phyloP scores from a whole-genome alignment of 1,140 invertebrate genomes.

The Mamestra configurata region DNA sequence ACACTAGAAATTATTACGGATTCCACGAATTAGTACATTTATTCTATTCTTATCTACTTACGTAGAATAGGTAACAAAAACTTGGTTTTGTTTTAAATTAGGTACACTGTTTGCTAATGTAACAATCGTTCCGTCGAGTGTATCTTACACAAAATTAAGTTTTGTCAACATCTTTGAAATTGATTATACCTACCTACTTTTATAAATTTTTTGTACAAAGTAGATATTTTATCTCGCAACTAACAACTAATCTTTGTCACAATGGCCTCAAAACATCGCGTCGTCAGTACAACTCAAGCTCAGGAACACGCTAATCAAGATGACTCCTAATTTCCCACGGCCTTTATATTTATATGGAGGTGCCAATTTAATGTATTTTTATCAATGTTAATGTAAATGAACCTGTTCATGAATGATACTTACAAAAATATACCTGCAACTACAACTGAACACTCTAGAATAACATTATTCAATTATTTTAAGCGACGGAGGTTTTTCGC shows the following conservation, averaged over 20 bases:
- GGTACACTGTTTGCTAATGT: background rate
- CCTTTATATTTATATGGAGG: constrained; percentile 37
- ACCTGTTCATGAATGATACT: constrained; percentile 25
- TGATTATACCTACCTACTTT: background rate
- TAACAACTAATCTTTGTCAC: background rate
- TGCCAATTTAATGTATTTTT: constrained; percentile 44
- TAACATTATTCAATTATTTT: constrained; percentile 26
- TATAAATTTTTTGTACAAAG: background rate
- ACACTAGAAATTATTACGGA: background rate
- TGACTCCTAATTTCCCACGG: constrained; percentile 31
- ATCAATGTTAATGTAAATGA: constrained; percentile 16
- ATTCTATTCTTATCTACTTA: background rate
- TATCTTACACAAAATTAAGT: too few relatives aligned
- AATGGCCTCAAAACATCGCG: background rate
- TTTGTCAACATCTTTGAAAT: too few relatives aligned
- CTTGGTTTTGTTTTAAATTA: background rate
- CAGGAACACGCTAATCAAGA: constrained; percentile 22
- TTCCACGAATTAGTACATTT: constrained; percentile 9
- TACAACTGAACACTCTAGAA: constrained; percentile 26
- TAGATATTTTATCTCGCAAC: background rate
- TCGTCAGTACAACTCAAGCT: background rate
- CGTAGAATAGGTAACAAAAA: background rate
- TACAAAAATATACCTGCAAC: background rate
- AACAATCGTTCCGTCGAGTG: too few relatives aligned
- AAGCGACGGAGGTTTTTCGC: constrained; percentile 39